phyloP scores from a whole-genome alignment of 2,888 invertebrate genomes.

The Synergus itoensis region DNA sequence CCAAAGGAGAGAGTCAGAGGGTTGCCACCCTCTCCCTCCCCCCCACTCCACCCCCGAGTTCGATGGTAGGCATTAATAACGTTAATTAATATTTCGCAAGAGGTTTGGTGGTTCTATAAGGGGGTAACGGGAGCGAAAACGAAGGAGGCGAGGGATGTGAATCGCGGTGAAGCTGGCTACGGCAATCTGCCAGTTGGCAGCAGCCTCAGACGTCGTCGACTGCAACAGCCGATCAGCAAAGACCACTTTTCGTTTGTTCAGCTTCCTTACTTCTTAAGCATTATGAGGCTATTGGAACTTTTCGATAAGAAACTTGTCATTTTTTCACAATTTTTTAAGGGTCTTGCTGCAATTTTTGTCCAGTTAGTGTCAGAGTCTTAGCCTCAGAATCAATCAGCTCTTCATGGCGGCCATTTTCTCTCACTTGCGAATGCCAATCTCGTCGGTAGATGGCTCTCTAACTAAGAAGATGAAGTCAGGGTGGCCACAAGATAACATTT shows the following conservation, averaged over 20 bases:
- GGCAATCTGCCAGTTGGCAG: constrained; percentile 76
- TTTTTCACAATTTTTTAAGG: background rate
- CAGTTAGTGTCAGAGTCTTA: background rate
- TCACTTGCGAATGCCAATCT: background rate
- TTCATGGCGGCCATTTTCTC: background rate
- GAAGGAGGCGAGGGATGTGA: constrained; percentile 49
- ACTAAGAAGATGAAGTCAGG: no score
- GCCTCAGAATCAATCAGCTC: background rate
- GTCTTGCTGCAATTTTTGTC: background rate
- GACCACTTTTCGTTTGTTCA: constrained; percentile 45
- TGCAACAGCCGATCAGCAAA: constrained; percentile 54
- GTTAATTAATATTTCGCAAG: constrained; percentile 82
- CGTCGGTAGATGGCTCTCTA: background rate
- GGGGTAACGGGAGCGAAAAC: constrained; percentile 56
- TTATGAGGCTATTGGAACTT: background rate
- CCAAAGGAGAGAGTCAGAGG: constrained; percentile 54
- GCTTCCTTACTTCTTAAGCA: constrained; percentile 35
- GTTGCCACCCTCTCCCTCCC: constrained; percentile 52
- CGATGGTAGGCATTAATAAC: constrained; percentile 81
- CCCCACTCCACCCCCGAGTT: constrained; percentile 67
- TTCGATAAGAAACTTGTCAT: background rate
- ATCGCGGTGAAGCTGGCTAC: constrained; percentile 53
- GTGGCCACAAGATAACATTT: background rate
- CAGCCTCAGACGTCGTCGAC: constrained; percentile 58
- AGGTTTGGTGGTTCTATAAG: constrained; percentile 75